Base-by-base conservation (phyloP, 2,888 invertebrate species). In the Hyalella azteca region DNA sequence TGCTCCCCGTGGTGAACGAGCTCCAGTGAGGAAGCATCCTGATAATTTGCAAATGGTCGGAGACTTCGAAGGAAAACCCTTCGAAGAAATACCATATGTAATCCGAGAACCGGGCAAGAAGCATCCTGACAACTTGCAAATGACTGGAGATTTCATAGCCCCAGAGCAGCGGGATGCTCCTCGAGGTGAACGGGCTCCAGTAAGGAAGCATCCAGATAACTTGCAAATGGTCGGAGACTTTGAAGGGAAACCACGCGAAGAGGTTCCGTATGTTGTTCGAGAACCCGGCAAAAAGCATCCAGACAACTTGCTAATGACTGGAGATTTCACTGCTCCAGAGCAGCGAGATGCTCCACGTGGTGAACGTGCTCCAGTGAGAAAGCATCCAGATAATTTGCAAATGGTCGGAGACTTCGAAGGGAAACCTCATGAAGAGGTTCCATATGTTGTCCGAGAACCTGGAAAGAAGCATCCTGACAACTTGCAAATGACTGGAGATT, bases 41-140 rank as follows among this genome's bases (percentile, higher is more conserved):
- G 92, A 93, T 86, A 92, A 90, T 85, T 86, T 91, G 0, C 87
- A 87, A 77, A 89, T 89, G 2, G 90, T 91, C 86, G 91, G 91
- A 13, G 90, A 92, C 36, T 92, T 92, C 86, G 88, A 87, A 90
- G 91, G 91, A 22, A 78, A 49, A 86, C 92, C 91, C 5, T 86
- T 88, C 4, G 86, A 87, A 13, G 87, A 88, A 86, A 85, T 86
- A 0, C 89, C 89, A 0, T 32, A 48, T 9, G 83, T 79, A 1
- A 81, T 81, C 7, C 26, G 80, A 11, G 81, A 48, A 5, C 85
- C 87, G 54, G 87, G 87, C 13, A 76, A 48, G 91, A 91, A 85
- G 88, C 81, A 81, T 75, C 79, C 79, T 13, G 82, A 82, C 13
- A 82, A 82, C 50, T 78, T 84, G 4, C 77, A 50, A 22, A 81